phyloP scores from a whole-genome alignment of 2,888 invertebrate genomes.

The Lithophane ornitopus region DNA sequence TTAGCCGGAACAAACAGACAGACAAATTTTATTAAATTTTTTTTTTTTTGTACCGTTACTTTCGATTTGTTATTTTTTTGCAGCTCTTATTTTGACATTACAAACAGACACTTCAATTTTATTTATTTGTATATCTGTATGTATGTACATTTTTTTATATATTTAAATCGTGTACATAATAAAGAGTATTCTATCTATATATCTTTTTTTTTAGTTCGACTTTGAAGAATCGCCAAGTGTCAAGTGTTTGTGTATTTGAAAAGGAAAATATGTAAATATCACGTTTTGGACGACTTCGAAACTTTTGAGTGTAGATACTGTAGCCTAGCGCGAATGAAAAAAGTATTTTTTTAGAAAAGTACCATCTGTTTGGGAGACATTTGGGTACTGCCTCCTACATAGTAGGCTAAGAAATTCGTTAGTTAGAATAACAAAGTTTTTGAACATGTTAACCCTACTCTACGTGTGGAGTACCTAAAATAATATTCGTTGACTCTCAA shows the following conservation, averaged over 20 bases:
- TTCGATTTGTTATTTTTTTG: no score
- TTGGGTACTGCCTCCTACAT: slow-evolving; percentile 14
- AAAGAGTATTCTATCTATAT: neutral
- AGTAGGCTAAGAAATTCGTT: slow-evolving; percentile 10
- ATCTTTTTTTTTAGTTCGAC: neutral
- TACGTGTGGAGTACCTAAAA: neutral
- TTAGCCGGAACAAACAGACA: no score
- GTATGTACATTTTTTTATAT: no score
- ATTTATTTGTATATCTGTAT: neutral
- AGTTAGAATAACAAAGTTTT: slow-evolving; percentile 20
- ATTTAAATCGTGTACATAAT: neutral
- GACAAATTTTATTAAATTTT: no score
- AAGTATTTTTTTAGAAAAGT: slow-evolving; percentile 48
- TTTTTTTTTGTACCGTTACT: no score
- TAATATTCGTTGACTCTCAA: slow-evolving; percentile 2
- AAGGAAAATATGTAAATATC: slow-evolving; percentile 75
- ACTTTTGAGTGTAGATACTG: slow-evolving; percentile 34
- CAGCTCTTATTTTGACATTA: no score
- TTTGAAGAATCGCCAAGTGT: slow-evolving; percentile 9
- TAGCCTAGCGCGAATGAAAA: slow-evolving; percentile 19
- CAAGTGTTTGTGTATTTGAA: neutral
- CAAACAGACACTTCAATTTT: no score
- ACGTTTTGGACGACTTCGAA: slow-evolving; percentile 52
- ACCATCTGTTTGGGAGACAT: slow-evolving; percentile 31
- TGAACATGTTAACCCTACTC: neutral